Base-by-base conservation (phyloP, 2,797 vertebrate species). In the Champsocephalus gunnari region DNA sequence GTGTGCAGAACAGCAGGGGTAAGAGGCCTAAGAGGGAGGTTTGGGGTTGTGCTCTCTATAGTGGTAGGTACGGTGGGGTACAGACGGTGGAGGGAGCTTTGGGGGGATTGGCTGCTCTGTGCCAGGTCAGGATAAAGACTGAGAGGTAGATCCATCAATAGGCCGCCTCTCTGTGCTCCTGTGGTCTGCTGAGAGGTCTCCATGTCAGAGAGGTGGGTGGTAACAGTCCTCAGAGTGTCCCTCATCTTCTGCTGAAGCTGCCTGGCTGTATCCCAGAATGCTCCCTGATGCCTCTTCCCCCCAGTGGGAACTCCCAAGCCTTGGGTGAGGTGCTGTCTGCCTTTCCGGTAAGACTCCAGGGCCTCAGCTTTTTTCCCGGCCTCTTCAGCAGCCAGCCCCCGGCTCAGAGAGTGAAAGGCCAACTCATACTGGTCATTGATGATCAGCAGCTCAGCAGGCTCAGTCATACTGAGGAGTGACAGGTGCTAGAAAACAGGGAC, bases 221-320 rank as follows among this genome's bases (percentile, higher is more conserved):
- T 87, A 44, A 98, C 93, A 0, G 94, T 96, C 65, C 67, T 91
- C 17, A 98, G 85, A 0, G 96, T 96, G 68, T 95, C 93, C 51
- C 79, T 93, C 97, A 99, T 98, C 87, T 94, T 96, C 82, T 93
- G 90, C 9, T 98, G 97, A 88, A 97, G 96, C 87, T 95, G 92
- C 68, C 96, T 93, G 54, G 96, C 96, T 2, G 79, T 89, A 49
- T 98, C 95, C 97, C 96, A 98, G 10, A 47, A 72, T 3, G 91
- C 64, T 12, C 96, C 96, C 0, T 59, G 67, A 16, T 93, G 93
- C 0, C 81, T 71, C 9, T 90, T 85, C 4, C 93, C 94, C 0
- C 82, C 59, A 0, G 92, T 93, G 6, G 94, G 89, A 60, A 99
- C 78, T 19, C 90, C 92, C 54, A 97, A 19, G n/a, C 97, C 97